A percentile compares a stretch with the other conserved stretches of the same genome.
Conservation (phyloP, 2,888 invertebrate genomes). For the Heliothis peltigera region DNA sequence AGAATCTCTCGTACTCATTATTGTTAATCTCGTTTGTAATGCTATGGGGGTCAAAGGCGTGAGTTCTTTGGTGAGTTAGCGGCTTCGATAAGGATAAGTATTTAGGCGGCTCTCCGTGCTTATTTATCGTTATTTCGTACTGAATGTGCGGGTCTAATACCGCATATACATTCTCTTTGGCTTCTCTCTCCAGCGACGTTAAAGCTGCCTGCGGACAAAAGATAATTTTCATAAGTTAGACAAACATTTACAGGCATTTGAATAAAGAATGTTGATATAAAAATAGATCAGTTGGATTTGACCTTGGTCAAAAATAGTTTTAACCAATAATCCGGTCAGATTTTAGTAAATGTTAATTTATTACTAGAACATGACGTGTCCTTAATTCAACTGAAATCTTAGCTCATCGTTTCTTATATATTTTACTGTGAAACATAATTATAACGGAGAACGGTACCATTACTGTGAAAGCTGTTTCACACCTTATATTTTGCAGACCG, state of each 20-base stretch:
- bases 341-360: not conserved
- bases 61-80: slow-evolving; percentile 87
- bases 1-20: slow-evolving; percentile 74
- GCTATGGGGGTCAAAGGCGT: slow-evolving; percentile 81
- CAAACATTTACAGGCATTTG: not conserved
- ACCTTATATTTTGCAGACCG: not conserved
- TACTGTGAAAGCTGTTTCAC: not conserved
- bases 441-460: not conserved
- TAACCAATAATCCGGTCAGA: not conserved
- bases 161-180: slow-evolving; percentile 90
- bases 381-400: not conserved
- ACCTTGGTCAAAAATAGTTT: not conserved
- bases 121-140: slow-evolving; percentile 89
- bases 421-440: not conserved
- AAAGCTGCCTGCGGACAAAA: slow-evolving; percentile 82
- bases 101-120: slow-evolving; percentile 88
- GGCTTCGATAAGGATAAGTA: slow-evolving; percentile 88
- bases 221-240: slow-evolving; percentile 10
- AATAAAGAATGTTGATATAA: slow-evolving; percentile 13
- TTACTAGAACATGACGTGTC: not conserved
- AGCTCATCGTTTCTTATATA: not conserved
- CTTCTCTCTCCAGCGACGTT: slow-evolving; percentile 87
- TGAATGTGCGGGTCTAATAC: slow-evolving; percentile 89
- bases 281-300: slow-evolving; percentile 7
- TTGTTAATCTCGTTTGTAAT: slow-evolving; percentile 80